A percentile compares a stretch with the other conserved stretches of the same genome.
Conservation (phyloP, 2,797 vertebrate genomes). For the Octomys mimax region DNA sequence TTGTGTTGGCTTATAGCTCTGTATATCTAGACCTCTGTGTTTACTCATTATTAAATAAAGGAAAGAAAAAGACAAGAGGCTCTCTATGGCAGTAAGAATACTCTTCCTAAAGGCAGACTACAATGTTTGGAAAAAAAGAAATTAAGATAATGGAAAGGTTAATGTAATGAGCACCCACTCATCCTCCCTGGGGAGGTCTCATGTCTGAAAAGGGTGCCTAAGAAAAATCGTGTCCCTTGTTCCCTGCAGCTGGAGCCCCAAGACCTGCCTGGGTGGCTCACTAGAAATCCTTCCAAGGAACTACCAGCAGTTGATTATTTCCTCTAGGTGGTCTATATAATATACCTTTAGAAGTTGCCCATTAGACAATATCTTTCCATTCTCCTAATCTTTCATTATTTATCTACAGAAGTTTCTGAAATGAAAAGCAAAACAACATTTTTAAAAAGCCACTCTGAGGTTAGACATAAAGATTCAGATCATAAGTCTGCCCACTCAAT, state of each 20-base stretch:
- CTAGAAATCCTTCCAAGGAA: neutral
- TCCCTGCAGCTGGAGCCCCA: neutral
- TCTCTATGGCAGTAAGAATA: constrained; percentile 9
- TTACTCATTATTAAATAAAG: constrained; percentile 57
- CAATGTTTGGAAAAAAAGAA: neutral
- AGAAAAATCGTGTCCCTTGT: neutral
- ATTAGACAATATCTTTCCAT: neutral
- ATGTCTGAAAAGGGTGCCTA: neutral
- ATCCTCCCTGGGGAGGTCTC: no score
- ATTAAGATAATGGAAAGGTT: neutral
- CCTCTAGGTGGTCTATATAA: neutral
- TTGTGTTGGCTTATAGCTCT: constrained; percentile 68
- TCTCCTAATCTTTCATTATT: neutral
- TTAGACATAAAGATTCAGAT: neutral
- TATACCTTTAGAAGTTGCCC: neutral
- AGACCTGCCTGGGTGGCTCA: neutral
- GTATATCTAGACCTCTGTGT: constrained; percentile 66
- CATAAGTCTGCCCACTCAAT: neutral
- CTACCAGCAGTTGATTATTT: neutral
- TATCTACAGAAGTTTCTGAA: neutral
- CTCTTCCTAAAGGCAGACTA: constrained; percentile 10
- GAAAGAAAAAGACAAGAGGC: constrained; percentile 52
- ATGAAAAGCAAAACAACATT: neutral
- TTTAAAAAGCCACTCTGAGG: neutral
- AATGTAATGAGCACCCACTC: neutral